Conservation (phyloP, 2,888 invertebrate species). For the Aelia acuminata region DNA sequence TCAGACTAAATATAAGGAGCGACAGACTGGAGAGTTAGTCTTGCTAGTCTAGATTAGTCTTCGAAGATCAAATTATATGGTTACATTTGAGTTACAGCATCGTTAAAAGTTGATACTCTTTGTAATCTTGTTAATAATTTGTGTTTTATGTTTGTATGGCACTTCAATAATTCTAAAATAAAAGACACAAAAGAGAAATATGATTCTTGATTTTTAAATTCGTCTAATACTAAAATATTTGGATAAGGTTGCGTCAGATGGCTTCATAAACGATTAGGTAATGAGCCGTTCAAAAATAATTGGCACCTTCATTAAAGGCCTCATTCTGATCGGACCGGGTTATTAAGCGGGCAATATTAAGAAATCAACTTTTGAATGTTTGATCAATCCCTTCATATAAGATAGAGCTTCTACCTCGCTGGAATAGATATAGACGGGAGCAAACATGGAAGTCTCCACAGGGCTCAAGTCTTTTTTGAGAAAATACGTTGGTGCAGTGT, state of each 20-base stretch:
- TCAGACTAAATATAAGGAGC: too few relatives aligned
- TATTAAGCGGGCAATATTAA: background rate
- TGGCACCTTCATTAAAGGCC: background rate
- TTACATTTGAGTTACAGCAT: too few relatives aligned
- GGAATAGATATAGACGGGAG: background rate
- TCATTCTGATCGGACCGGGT: background rate
- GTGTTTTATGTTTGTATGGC: too few relatives aligned
- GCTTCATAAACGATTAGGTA: background rate
- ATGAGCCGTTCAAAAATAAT: constrained; percentile 6
- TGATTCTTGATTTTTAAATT: background rate
- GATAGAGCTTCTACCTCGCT: background rate
- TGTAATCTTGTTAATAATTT: too few relatives aligned
- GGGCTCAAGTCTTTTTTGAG: background rate
- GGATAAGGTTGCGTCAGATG: background rate
- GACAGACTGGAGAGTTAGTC: too few relatives aligned
- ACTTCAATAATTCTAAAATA: too few relatives aligned
- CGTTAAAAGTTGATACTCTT: too few relatives aligned
- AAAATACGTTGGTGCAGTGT: background rate
- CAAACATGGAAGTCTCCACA: background rate
- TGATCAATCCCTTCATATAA: background rate
- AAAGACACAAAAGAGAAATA: background rate
- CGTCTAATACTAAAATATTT: background rate
- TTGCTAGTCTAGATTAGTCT: too few relatives aligned
- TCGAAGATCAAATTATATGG: too few relatives aligned
- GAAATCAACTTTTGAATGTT: background rate